These are phyloP conservation scores for Melanchra persicariae DNA, from an alignment of 2,888 invertebrate genomes.

Conservation along the genomic window DNA sequence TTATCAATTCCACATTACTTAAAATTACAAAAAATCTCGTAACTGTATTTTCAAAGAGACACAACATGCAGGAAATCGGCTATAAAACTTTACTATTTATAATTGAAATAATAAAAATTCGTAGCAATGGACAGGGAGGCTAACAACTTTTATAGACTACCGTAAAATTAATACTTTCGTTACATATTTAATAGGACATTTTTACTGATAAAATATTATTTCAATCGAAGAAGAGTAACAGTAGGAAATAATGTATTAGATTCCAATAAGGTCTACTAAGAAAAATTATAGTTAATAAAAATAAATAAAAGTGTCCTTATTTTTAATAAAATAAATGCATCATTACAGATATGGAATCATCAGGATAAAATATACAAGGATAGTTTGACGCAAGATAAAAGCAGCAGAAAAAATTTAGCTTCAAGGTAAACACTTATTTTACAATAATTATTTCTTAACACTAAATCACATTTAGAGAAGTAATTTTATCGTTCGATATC, in stretches of 20 bases:
- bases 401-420: slow-evolving; percentile 7
- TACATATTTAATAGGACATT: background rate
- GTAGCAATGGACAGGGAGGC: slow-evolving; percentile 13
- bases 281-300: slow-evolving; percentile 48
- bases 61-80: background rate
- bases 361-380: slow-evolving; percentile 43
- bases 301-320: slow-evolving; percentile 50
- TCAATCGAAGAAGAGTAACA: slow-evolving; percentile 3
- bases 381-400: slow-evolving; percentile 57
- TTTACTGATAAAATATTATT: background rate
- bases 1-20: background rate
- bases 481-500: slow-evolving; percentile 28
- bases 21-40: slow-evolving; percentile 15
- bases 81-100: background rate
- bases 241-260: slow-evolving; percentile 14
- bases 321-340: slow-evolving; percentile 60
- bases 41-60: slow-evolving; percentile 5
- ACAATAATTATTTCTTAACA: slow-evolving; percentile 36
- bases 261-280: slow-evolving; percentile 40
- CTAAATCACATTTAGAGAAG: slow-evolving; percentile 50
- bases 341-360: slow-evolving; percentile 62
- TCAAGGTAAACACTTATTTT: slow-evolving; percentile 20
- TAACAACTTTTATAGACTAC: background rate
- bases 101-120: slow-evolving; percentile 3
- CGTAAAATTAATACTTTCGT: background rate